phyloP scores from a whole-genome alignment of 2,888 invertebrate genomes.

The Gymnosoma rotundatum region DNA sequence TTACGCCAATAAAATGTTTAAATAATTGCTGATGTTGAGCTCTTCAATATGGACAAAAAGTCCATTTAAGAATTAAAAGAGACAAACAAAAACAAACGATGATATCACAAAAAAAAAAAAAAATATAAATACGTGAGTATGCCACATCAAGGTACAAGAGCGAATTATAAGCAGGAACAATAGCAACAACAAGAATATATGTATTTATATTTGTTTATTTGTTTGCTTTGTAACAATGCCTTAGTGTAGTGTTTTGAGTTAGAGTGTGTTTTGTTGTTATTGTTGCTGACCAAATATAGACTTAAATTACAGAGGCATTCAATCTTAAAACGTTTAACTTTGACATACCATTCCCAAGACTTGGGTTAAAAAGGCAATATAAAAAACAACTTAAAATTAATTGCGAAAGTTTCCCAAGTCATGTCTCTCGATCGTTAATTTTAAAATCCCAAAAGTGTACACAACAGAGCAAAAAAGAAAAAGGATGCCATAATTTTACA shows the following conservation, averaged over 20 bases:
- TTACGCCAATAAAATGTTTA: conserved; percentile 67
- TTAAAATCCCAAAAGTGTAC: neutral
- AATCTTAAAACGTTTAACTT: conserved; percentile 62
- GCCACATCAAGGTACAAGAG: conserved; percentile 16
- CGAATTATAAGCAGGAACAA: conserved; percentile 33
- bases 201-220: neutral
- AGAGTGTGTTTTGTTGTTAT: conserved; percentile 27
- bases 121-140: neutral
- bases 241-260: conserved; percentile 31
- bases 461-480: no score
- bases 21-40: conserved; percentile 65
- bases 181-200: neutral
- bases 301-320: conserved; percentile 65
- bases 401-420: conserved; percentile 20
- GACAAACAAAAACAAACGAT: conserved; percentile 2
- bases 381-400: conserved; percentile 22
- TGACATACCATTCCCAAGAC: conserved; percentile 70
- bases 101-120: conserved; percentile 43
- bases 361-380: conserved; percentile 17
- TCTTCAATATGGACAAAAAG: conserved; percentile 56
- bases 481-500: no score
- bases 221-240: neutral
- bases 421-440: neutral
- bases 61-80: conserved; percentile 53
- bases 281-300: conserved; percentile 64